These are phyloP conservation scores for Prolemur simus DNA, from an alignment of 2,113 vertebrate species.

Conservation along the genomic window DNA sequence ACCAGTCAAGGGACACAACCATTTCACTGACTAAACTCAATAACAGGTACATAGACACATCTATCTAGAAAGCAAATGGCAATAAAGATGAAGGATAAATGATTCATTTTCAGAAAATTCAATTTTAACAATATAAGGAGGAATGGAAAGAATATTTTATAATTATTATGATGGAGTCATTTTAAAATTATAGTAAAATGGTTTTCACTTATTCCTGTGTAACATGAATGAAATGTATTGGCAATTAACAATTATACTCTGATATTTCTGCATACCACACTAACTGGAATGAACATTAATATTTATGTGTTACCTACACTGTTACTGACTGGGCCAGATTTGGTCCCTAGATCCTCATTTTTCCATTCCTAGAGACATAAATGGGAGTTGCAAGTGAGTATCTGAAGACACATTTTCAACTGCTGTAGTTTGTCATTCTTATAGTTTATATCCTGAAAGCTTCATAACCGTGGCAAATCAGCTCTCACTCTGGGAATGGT, in stretches of 20 bases:
- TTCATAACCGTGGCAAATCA: conserved; percentile 67
- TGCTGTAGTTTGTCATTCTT: conserved; percentile 72
- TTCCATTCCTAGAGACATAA: conserved; percentile 70
- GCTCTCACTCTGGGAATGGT: conserved; percentile 56
- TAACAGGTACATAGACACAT: conserved; percentile 15
- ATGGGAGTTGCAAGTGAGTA: conserved; percentile 74
- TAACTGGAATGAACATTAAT: conserved; percentile 67
- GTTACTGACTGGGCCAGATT: conserved; percentile 61
- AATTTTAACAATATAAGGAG: conserved; percentile 54
- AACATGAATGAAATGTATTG: conserved; percentile 67
- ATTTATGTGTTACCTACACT: conserved; percentile 70
- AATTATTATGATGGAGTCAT: conserved; percentile 69
- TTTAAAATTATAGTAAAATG: conserved; percentile 63
- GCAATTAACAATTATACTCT: conserved; percentile 73
- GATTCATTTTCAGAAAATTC: conserved; percentile 55
- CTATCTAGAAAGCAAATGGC: conserved; percentile 36
- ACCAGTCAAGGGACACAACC: neutral
- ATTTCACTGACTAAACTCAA: conserved; percentile 1
- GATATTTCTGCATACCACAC: conserved; percentile 61
- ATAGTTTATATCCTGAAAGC: conserved; percentile 72
- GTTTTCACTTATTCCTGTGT: conserved; percentile 59
- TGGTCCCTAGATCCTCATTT: conserved; percentile 70
- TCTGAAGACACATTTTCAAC: conserved; percentile 75
- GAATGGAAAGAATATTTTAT: conserved; percentile 68
- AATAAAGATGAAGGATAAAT: neutral